These are phyloP conservation scores for Zonitis immaculata DNA, from an alignment of 2,888 invertebrate species.

Conservation along the genomic window DNA sequence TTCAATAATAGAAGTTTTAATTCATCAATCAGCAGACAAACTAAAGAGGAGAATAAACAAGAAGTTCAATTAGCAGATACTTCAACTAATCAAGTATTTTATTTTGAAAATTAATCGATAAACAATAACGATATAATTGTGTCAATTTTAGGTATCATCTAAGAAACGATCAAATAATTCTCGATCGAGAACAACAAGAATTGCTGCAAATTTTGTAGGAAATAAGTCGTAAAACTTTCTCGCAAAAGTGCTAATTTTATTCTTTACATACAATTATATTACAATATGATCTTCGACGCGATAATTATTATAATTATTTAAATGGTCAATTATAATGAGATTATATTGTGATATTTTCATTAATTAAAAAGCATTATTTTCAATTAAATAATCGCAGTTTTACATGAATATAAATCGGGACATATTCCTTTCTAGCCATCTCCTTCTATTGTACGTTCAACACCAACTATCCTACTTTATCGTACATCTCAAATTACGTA, in stretches of 20 bases:
- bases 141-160: conserved; percentile 15
- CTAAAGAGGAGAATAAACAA: conserved; percentile 3
- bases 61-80: background rate
- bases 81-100: background rate
- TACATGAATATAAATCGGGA: no score
- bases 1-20: conserved; percentile 4
- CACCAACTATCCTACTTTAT: no score
- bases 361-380: background rate
- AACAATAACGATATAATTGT: no score
- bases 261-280: no score
- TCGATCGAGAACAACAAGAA: conserved; percentile 35
- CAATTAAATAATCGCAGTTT: no score
- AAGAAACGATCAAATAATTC: conserved; percentile 19
- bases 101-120: no score
- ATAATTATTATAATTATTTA: no score
- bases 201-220: conserved; percentile 40
- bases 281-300: background rate
- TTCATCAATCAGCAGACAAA: conserved; percentile 3
- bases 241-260: background rate
- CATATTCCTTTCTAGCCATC: no score
- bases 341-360: background rate
- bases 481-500: no score
- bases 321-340: background rate
- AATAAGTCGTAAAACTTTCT: background rate
- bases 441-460: no score